Base-by-base conservation (phyloP, 2,113 vertebrate species). In the Prionailurus bengalensis region DNA sequence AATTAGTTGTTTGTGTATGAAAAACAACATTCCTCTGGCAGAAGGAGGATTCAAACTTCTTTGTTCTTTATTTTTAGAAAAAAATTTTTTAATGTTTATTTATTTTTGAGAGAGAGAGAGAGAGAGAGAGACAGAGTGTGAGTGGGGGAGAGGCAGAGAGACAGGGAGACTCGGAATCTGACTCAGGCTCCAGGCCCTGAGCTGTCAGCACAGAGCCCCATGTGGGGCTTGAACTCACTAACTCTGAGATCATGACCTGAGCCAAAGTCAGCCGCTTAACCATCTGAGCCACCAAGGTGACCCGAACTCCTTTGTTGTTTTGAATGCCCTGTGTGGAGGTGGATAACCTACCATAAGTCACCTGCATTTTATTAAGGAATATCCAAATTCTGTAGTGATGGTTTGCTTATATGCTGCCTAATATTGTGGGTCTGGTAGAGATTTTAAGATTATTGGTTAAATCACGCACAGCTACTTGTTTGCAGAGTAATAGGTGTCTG, bases 331-430 rank as follows among this genome's bases (percentile, higher is more conserved):
- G 0, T 87, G 27, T 80, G 90, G 42, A 78, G 63, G 82, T 94
- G n/a, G 76, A 86, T 81, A 31, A 86, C 31, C 73, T 93, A 93
- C 94, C 16, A 51, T 78, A 71, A 97, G 68, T 96, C 85, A 65
- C 13, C 92, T 96, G n/a, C 5, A 36, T 97, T 93, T 97, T 78
- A 94, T 93, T 96, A 91, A 96, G 66, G 79, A 95, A 95, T 90
- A 68, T 88, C 53, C 39, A 84, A 85, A 93, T 87, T 93, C 53
- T 82, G 3, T 92, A 58, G 66, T 48, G 73, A 51, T 92, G 73
- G 66, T 96, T 94, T 80, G 29, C 33, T 93, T 86, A 29, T 82
- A 74, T 82, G 42, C 71, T 95, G 31, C 15, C n/a, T 88, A 31
- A 39, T 96, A 31, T 66, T 71, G 19, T 84, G 53, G 83, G 13